phyloP scores from a whole-genome alignment of 1,140 invertebrate species.

The Eupeodes corollae region DNA sequence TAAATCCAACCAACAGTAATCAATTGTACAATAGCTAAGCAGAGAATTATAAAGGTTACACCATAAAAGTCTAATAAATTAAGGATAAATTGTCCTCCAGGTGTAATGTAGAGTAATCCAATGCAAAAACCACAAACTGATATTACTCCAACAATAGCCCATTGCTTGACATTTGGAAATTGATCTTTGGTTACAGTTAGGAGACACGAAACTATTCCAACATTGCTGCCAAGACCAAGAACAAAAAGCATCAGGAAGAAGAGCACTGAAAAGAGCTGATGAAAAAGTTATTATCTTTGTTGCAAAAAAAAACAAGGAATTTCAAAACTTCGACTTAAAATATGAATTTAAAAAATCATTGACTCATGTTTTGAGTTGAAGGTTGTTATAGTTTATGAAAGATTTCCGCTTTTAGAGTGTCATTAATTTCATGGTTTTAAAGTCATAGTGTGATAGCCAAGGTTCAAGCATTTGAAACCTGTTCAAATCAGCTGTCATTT shows the following conservation, averaged over 20 bases:
- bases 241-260: slow-evolving; percentile 79
- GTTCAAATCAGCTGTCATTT: no score
- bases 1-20: slow-evolving; percentile 52
- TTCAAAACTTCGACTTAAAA: no score
- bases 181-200: slow-evolving; percentile 54
- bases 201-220: slow-evolving; percentile 48
- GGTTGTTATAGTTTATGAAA: no score
- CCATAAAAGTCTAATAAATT: slow-evolving; percentile 62
- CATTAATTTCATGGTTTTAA: no score
- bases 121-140: slow-evolving; percentile 49
- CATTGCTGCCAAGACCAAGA: slow-evolving; percentile 59
- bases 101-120: slow-evolving; percentile 59
- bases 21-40: slow-evolving; percentile 50
- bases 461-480: no score
- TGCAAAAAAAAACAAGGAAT: no score
- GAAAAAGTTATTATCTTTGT: no score
- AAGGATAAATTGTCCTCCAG: slow-evolving; percentile 59
- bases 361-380: no score
- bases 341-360: no score
- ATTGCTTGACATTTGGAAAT: slow-evolving; percentile 47
- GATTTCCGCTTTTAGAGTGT: no score
- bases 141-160: slow-evolving; percentile 43
- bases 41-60: slow-evolving; percentile 52
- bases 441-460: no score
- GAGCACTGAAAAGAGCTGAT: slow-evolving; percentile 56